These are phyloP conservation scores for Mastomys natalensis DNA, from an alignment of 2,113 vertebrate genomes.

Conservation along the genomic window DNA sequence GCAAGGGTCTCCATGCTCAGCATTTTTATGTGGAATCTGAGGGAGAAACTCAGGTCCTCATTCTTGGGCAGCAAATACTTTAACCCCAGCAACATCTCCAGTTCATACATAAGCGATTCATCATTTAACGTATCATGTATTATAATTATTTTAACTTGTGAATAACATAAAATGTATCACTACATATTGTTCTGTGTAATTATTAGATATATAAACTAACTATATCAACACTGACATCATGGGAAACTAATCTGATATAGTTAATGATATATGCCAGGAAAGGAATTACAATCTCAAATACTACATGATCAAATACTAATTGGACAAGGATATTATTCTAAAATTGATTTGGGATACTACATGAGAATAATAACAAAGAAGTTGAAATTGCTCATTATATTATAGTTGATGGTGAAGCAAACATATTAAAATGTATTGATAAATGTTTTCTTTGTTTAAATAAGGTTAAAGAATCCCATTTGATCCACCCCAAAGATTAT, in stretches of 20 bases:
- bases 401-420: neutral
- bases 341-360: neutral
- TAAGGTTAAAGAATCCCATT: neutral
- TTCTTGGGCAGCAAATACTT: neutral
- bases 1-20: neutral
- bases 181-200: neutral
- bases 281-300: neutral
- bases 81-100: neutral
- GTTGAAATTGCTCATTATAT: neutral
- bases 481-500: neutral
- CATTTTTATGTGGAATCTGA: too few species aligned
- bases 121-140: neutral
- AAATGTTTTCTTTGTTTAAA: neutral
- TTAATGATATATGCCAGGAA: neutral
- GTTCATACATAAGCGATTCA: neutral
- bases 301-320: neutral
- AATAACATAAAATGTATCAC: neutral
- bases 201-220: neutral
- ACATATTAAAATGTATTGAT: conserved; percentile 6
- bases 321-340: conserved; percentile 6
- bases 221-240: neutral
- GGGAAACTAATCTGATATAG: conserved; percentile 1
- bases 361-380: neutral
- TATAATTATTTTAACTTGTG: neutral
- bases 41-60: neutral